Base-by-base conservation (phyloP, 2,888 invertebrate species). In the Ceraclea dissimilis region DNA sequence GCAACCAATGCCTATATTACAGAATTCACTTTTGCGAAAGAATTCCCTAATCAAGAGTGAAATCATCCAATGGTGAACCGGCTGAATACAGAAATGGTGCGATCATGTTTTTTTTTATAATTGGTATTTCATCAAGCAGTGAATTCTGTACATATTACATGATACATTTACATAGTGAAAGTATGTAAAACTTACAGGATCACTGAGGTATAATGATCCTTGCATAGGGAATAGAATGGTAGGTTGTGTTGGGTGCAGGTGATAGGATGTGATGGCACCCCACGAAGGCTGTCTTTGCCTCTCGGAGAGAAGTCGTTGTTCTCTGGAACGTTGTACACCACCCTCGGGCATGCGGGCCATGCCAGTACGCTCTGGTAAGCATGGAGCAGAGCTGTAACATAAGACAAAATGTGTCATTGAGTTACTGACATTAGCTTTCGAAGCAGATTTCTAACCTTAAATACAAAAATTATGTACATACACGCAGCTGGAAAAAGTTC, bases 201-300 rank as follows among this genome's bases (percentile, higher is more conserved):
- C 26, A 26, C 4, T 26, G 10, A 91, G 88, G 71, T 90, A 96
- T 61, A 97, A 77, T 59, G 89, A 88, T 55, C 92, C 90, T 0
- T 90, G 87, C 58, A 93, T 91, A 13, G 95, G 92, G 72, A 96
- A 96, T 57, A 96, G 85, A 64, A 97, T 85, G 20, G 87, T 85
- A 17, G 52, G 31, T 16, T 52, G 34, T 6, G 79, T 79, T 31
- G 83, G 80, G 65, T 94, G 90, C 52, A 94, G 78, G 70, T 95
- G 93, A 67, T 95, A 97, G 0, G 92, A 90, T 0, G 93, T 93
- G 56, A 97, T 95, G 19, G 96, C 93, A 19, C 97, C 94, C 87
- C 91, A 93, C 0, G 90, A 90, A 0, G 93, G 88, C 44, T 94
- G 81, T 54, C 97, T 80, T 73, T 95, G 94, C 21, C 97, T 75